These are phyloP conservation scores for Muntiacus muntjak DNA, from an alignment of 2,113 vertebrate species.

Conservation along the genomic window DNA sequence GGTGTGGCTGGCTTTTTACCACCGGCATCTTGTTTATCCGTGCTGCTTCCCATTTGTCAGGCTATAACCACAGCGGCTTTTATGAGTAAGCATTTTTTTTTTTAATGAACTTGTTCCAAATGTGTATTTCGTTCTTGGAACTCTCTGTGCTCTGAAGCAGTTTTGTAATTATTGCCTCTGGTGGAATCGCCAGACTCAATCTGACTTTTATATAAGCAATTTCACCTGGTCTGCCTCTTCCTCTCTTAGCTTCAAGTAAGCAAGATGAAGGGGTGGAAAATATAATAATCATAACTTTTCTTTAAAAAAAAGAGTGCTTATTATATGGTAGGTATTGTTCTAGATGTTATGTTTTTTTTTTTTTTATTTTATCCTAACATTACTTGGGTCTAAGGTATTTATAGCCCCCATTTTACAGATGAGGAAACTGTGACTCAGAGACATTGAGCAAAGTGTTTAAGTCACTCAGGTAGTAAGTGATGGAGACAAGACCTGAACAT, in stretches of 20 bases:
- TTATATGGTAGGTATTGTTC: background rate
- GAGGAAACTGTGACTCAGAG: background rate
- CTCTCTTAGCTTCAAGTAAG: slow-evolving; percentile 25
- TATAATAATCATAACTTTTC: background rate
- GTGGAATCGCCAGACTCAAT: slow-evolving; percentile 5
- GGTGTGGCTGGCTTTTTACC: background rate
- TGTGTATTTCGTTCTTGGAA: slow-evolving; percentile 46
- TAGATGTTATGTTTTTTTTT: background rate
- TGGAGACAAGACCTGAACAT: background rate
- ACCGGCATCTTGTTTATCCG: background rate
- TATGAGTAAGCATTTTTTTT: slow-evolving; percentile 72
- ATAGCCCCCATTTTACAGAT: background rate
- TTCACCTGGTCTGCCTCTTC: slow-evolving; percentile 12
- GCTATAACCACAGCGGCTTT: slow-evolving; percentile 2
- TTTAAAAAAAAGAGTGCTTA: background rate
- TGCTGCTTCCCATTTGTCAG: slow-evolving; percentile 38
- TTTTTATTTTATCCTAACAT: background rate
- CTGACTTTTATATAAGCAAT: slow-evolving; percentile 41
- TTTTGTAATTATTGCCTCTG: slow-evolving; percentile 56
- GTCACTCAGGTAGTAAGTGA: background rate
- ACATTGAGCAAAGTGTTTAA: background rate
- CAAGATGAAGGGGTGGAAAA: slow-evolving; percentile 10
- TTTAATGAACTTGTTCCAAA: slow-evolving; percentile 70
- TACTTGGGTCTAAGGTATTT: background rate
- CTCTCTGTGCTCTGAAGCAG: slow-evolving; percentile 50